Evolutionary conservation across 35 echinoderm and acorn worm species (phyloP).

Genomic region (Eucidaris tribuloides): DNA sequence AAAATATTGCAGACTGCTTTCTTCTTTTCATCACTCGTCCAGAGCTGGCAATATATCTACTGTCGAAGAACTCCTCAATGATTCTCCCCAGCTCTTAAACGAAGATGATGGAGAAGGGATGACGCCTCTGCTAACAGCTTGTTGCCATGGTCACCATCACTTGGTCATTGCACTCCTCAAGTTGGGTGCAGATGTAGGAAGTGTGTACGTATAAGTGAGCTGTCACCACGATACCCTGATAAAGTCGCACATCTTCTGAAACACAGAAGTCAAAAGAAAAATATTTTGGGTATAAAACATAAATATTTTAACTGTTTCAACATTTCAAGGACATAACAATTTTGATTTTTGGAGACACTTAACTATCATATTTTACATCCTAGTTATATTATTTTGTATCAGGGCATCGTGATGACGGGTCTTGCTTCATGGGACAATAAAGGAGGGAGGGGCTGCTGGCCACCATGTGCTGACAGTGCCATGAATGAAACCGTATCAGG

Average conservation of each 20-base stretch:
- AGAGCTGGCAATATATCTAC: not conserved
- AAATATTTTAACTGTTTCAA: not conserved
- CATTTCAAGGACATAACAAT: not conserved
- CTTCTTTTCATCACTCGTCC: not conserved
- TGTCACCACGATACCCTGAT: too few species aligned
- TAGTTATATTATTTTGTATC: too few species aligned
- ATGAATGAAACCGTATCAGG: too few species aligned
- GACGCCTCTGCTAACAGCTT: slow-evolving; percentile 11
- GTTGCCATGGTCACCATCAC: not conserved
- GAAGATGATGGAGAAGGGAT: slow-evolving; percentile 1
- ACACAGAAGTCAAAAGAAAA: not conserved
- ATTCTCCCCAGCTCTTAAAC: not conserved
- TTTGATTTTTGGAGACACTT: not conserved
- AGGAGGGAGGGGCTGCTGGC: too few species aligned
- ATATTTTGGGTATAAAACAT: not conserved
- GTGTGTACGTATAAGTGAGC: not conserved
- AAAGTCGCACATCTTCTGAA: not conserved
- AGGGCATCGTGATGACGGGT: too few species aligned
- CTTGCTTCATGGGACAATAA: too few species aligned
- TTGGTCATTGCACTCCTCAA: not conserved
- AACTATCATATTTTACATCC: too few species aligned
- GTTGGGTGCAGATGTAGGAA: not conserved
- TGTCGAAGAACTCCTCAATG: not conserved
- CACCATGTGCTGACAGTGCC: too few species aligned
- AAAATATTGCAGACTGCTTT: too few species aligned